Base-by-base conservation (phyloP, 1,140 invertebrate genomes). In the Drosophila melanica region DNA sequence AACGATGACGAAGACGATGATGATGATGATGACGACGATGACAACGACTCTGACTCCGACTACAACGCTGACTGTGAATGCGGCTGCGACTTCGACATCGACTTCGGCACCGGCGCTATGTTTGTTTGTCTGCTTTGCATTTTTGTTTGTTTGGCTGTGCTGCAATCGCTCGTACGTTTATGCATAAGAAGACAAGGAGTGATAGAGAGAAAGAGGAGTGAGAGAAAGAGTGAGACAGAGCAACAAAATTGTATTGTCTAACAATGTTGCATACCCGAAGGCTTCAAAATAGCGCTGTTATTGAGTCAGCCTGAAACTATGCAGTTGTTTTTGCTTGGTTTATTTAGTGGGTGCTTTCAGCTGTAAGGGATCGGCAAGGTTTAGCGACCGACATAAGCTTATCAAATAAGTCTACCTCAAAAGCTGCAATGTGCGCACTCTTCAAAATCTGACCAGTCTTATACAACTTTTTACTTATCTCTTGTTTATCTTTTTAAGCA, bases 51-150 rank as follows among this genome's bases (percentile, higher is more conserved):
- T 44, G 33, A 35, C 33, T 9, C 7, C 33, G 9, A 35, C 33
- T 8, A 8, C 9, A 55, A 59, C 63, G 42, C 39, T 58, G 53
- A 42, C 41, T 37, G 9, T 10, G 41, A 30, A 47, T 70, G 41
- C 23, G 33, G 35, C 42, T 58, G 20, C n/a, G n/a, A 10, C 27
- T 54, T 16, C 27, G 41, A 10, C 27, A 39, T 16, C 27, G 41
- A 30, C 73, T 73, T 60, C 57, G 44, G 54, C 69, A 42, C 45
- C 51, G 72, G 59, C 72, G 71, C 71, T 74, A 55, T 75, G 60
- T 75, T 72, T 76, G 69, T 75, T 71, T 54, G 62, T 50, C 76
- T 67, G 75, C 65, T 41, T 59, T 66, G 76, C 59, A 59, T 70
- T 79, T 59, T 51, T 62, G 50, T 63, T 65, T 58, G 5, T 50